Percentiles rank a stretch among this genome's conserved stretches.
These are phyloP conservation scores for Brenthis ino DNA, from an alignment of 2,888 invertebrate genomes.

Conservation along the genomic window DNA sequence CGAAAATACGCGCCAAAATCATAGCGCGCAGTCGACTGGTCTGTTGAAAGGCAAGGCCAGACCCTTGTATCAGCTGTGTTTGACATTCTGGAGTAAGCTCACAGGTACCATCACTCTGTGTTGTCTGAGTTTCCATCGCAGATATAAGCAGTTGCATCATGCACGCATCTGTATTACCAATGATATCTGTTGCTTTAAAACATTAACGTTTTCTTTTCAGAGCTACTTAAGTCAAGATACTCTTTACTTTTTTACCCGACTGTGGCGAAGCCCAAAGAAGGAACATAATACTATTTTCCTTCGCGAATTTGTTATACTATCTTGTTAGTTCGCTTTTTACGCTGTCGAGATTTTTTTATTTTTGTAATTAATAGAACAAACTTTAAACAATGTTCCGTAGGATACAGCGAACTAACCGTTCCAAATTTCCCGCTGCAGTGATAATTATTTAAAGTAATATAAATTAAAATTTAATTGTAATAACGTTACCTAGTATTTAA, in stretches of 20 bases:
- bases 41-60: conserved; percentile 72
- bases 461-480: too few species aligned
- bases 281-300: too few species aligned
- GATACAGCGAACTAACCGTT: conserved; percentile 42
- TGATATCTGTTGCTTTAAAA: neutral
- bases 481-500: too few species aligned
- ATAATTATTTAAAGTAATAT: too few species aligned
- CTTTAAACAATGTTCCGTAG: conserved; percentile 46
- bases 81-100: conserved; percentile 69
- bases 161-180: conserved; percentile 65
- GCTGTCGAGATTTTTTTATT: neutral
- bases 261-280: too few species aligned
- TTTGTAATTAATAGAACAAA: conserved; percentile 33
- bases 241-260: conserved; percentile 43
- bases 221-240: conserved; percentile 44
- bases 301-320: neutral
- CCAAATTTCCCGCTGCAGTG: too few species aligned
- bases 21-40: conserved; percentile 66
- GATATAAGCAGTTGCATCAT: conserved; percentile 75
- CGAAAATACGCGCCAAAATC: conserved; percentile 62
- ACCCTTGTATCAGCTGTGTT: conserved; percentile 66
- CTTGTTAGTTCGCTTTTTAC: too few species aligned
- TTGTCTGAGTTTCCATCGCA: conserved; percentile 72
- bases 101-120: conserved; percentile 63
- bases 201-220: conserved; percentile 18